Percentiles rank a stretch among this genome's conserved stretches.
Evolutionary conservation across 2,888 invertebrate genomes (phyloP).

Genomic region (Saturnia pavonia): DNA sequence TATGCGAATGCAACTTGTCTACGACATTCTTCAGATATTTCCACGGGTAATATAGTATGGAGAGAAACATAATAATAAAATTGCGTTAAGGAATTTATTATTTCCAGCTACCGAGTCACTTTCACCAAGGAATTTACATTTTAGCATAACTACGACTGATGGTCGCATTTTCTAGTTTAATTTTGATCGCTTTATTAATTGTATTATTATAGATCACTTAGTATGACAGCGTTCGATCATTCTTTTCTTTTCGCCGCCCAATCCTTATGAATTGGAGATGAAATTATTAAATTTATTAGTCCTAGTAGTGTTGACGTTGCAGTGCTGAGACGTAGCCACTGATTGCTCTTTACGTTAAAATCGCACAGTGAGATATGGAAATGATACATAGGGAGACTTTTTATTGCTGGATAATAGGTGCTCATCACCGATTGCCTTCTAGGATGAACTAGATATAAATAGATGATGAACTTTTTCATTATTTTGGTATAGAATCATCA

Average conservation of each 20-base stretch:
- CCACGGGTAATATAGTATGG: conserved; percentile 22
- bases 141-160: not conserved
- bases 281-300: too few relatives aligned
- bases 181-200: not conserved
- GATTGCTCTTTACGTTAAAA: too few relatives aligned
- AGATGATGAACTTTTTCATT: not conserved
- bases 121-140: not conserved
- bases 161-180: not conserved
- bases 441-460: too few relatives aligned
- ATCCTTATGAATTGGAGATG: too few relatives aligned
- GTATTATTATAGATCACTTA: too few relatives aligned
- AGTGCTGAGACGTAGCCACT: too few relatives aligned
- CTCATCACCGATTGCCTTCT: too few relatives aligned
- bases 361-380: not conserved
- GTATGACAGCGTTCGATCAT: too few relatives aligned
- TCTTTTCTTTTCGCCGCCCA: too few relatives aligned
- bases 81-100: not conserved
- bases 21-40: conserved; percentile 42
- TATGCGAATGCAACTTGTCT: conserved; percentile 43
- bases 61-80: conserved; percentile 1
- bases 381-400: not conserved
- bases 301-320: too few relatives aligned
- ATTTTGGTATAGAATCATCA: not conserved
- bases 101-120: not conserved
- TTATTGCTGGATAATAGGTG: not conserved